phyloP scores from a whole-genome alignment of 1,140 invertebrate species.

The Pectinophora gossypiella region DNA sequence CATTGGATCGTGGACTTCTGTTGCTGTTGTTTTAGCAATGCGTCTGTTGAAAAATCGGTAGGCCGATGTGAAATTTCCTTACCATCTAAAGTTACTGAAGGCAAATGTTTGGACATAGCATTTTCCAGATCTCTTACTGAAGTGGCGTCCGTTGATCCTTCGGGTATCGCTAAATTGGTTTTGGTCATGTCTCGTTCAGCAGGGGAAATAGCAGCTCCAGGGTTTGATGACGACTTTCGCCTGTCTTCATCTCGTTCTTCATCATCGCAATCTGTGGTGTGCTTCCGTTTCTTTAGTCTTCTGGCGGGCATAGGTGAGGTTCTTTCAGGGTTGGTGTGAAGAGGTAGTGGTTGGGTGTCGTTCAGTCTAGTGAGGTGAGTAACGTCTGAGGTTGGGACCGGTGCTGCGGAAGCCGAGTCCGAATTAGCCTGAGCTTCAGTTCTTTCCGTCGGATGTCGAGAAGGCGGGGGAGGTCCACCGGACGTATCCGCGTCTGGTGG shows the following conservation, averaged over 20 bases:
- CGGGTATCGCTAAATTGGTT: slow-evolving; percentile 60
- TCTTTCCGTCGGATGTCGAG: slow-evolving; percentile 54
- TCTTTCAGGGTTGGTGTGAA: slow-evolving; percentile 60
- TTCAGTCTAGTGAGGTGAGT: slow-evolving; percentile 62
- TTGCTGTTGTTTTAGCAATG: slow-evolving; percentile 87
- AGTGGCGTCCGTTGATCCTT: slow-evolving; percentile 69
- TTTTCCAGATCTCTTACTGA: slow-evolving; percentile 95
- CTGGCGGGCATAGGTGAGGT: slow-evolving; percentile 66
- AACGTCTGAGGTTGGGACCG: slow-evolving; percentile 57
- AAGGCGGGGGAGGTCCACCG: slow-evolving; percentile 58
- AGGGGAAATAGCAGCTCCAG: slow-evolving; percentile 50
- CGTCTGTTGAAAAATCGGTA: slow-evolving; percentile 91
- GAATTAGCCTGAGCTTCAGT: slow-evolving; percentile 51
- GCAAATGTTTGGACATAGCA: slow-evolving; percentile 96
- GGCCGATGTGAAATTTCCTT: slow-evolving; percentile 81
- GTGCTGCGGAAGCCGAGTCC: slow-evolving; percentile 49
- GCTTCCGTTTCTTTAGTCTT: slow-evolving; percentile 70
- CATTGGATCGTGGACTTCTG: slow-evolving; percentile 94
- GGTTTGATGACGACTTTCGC: slow-evolving; percentile 77
- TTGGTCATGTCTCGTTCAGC: slow-evolving; percentile 59
- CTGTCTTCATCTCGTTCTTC: slow-evolving; percentile 66
- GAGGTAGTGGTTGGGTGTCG: slow-evolving; percentile 61
- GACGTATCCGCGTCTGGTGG: slow-evolving; percentile 87
- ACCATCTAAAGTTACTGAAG: slow-evolving; percentile 75
- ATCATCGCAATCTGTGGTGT: slow-evolving; percentile 61